Evolutionary conservation across 2,888 invertebrate species (phyloP).

Genomic region (Perdita meconis): DNA sequence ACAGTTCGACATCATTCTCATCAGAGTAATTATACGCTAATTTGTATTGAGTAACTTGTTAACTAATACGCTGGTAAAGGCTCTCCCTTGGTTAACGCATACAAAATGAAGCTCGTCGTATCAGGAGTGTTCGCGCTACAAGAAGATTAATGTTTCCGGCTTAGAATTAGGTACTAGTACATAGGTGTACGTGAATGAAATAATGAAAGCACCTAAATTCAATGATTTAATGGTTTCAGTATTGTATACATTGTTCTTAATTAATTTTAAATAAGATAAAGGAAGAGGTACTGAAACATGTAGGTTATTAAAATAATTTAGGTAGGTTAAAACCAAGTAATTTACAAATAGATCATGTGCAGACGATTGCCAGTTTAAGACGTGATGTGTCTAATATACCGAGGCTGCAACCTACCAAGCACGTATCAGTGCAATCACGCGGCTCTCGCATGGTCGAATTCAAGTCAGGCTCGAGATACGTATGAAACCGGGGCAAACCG

Average conservation of each 20-base stretch:
- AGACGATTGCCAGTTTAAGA: background rate
- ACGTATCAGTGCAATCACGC: background rate
- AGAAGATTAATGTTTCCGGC: background rate
- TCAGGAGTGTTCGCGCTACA: background rate
- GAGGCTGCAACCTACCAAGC: background rate
- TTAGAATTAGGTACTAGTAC: too few species aligned
- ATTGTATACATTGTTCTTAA: too few species aligned
- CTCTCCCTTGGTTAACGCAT: background rate
- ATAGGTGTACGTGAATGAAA: background rate
- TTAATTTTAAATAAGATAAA: too few species aligned
- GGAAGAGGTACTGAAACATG: too few species aligned
- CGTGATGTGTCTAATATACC: background rate
- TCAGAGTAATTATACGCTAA: conserved; percentile 1
- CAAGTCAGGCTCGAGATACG: background rate
- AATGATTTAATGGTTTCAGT: background rate
- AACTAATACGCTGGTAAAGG: background rate
- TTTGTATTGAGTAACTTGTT: background rate
- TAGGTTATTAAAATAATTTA: too few species aligned
- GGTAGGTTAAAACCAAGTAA: too few species aligned
- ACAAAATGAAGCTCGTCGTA: background rate
- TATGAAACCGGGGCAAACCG: background rate
- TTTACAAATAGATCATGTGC: too few species aligned
- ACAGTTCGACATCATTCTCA: background rate
- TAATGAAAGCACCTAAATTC: background rate
- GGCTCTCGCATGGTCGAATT: background rate